Base-by-base conservation (phyloP, 2,888 invertebrate genomes). In the Lagria hirta region DNA sequence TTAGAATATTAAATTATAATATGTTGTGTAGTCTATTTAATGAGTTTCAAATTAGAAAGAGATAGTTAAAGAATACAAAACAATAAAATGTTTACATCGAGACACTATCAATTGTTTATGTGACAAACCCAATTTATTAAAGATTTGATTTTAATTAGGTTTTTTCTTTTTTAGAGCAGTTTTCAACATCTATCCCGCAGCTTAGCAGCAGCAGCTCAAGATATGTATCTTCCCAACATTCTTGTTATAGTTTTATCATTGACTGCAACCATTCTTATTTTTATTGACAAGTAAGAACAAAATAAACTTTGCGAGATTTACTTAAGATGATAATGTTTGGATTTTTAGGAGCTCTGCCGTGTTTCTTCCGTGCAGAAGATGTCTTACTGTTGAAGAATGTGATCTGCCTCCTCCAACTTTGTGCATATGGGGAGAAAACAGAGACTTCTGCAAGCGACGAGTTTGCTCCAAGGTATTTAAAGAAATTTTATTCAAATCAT, bases 381-480 rank as follows among this genome's bases (percentile, higher is more conserved):
- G 62, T 24, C 35, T 24, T 16, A 46, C 50, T 13, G 24, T 36
- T 34, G 58, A 58, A 22, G 70, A 70, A 45, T 71, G 71, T 43
- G 61, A 71, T 24, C 52, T 45, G 7, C 52, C 58, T 17, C 70
- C 70, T 8, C 45, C 47, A 11, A 54, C 63, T 6, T 38, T 51
- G 12, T 72, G 72, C 41, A 26, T 56, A 3, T 72, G 62, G 61
- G 71, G 71, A 12, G 71, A 70, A 57, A 56, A 60, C 5, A 55
- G 62, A 36, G 64, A 71, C 43, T 49, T 47, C 23, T 71, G 71
- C 48, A 56, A 57, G 20, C 52, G 69, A 51, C 58, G 69, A 49
- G 61, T 66, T 3, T 72, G 72, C 43, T 66, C 68, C 24, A 72
- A 68, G 61, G 71, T 71, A 61, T n/a, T n/a, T n/a, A n/a, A n/a